phyloP scores from a whole-genome alignment of 1,140 invertebrate genomes.

The Centruroides vittatus region DNA sequence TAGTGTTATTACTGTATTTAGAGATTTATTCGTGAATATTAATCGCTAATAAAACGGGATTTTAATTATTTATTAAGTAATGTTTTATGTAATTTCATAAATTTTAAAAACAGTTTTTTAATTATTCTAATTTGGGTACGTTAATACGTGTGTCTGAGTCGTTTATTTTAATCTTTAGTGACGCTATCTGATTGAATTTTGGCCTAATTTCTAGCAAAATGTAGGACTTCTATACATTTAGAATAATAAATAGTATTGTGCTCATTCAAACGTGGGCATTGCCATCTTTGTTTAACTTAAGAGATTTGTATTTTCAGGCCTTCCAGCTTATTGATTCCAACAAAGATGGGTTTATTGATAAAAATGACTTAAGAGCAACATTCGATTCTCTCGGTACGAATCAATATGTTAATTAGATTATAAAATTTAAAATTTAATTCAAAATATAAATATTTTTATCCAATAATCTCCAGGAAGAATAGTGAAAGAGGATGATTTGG shows the following conservation, averaged over 20 bases:
- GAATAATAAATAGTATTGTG: neutral
- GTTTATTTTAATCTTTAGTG: no score
- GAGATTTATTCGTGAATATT: no score
- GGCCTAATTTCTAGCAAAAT: no score
- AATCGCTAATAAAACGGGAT: no score
- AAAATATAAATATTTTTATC: neutral
- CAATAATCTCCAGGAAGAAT: conserved; percentile 38
- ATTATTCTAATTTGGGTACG: no score
- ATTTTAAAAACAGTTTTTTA: neutral
- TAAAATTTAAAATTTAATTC: neutral
- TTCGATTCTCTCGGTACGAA: conserved; percentile 48
- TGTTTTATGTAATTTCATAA: neutral
- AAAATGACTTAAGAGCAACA: conserved; percentile 85
- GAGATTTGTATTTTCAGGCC: conserved; percentile 39
- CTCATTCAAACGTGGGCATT: no score
- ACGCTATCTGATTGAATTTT: no score
- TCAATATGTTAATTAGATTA: neutral
- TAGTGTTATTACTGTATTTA: no score
- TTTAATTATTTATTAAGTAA: no score
- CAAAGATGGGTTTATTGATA: conserved; percentile 94
- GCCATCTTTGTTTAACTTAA: neutral
- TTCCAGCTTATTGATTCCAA: conserved; percentile 97
- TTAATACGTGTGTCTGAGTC: no score
- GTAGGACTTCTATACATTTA: neutral
- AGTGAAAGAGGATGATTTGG: conserved; percentile 74